Base-by-base conservation (phyloP, 2,888 invertebrate genomes). In the Limenitis camilla region DNA sequence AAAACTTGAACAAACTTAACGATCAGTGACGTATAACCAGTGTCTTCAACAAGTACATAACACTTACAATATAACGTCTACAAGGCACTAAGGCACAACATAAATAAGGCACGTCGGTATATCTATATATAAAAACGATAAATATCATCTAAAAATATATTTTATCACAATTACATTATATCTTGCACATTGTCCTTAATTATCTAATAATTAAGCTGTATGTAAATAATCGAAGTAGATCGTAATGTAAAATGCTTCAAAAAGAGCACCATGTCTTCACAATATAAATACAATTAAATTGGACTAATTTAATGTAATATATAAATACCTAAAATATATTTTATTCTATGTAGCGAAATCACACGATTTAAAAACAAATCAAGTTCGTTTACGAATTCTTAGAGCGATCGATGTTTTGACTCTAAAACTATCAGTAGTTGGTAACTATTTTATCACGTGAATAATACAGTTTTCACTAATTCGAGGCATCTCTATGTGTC, bases 141-240 rank as follows among this genome's bases (percentile, higher is more conserved):
- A 76, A 79, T 74, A 76, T 72, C 61, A 59, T 81, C 78, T 78
- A 81, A 81, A 81, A 82, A 82, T 81, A 83, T 79, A 76, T 67
- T 67, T 68, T 82, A 83, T 84, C 81, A 83, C 82, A 82, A 69
- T 69, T 71, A 59, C 67, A 65, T 66, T 61, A 71, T 65, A 64
- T 71, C 72, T 67, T 70, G 72, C 71, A 59, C 71, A 68, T 79
- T 77, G 81, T 81, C 80, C 79, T 68, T 72, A 58, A 19, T 27
- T 30, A 19, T 46, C 10, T 19, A 0, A 10, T 6, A 38, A 40
- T 19, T 19, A 19, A 19, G 19, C 19, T 2, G 3, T 19, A 19
- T 19, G n/a, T 40, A 6, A n/a, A 40, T 8, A 33, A n/a, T n/a
- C n/a, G n/a, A 35, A 36, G 33, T 36, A 44, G 29, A 44, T 44